Percentiles rank a stretch among this genome's conserved stretches.
Conservation (phyloP, 2,797 vertebrate species). For the Pipistrellus kuhlii region DNA sequence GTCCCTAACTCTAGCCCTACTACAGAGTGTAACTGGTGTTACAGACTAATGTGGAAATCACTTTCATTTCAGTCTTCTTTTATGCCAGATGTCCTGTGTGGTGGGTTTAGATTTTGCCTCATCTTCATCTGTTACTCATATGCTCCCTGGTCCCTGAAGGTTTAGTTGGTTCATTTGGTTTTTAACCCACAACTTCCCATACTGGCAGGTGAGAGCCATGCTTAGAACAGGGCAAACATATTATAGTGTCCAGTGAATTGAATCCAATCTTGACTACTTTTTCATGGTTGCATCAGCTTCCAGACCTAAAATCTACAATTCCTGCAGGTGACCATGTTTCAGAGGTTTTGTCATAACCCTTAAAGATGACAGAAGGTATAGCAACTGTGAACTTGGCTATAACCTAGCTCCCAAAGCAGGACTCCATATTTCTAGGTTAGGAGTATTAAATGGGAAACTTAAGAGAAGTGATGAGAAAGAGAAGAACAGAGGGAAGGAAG, state of each 20-base stretch:
- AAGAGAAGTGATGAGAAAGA: not conserved
- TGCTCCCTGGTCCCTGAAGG: not conserved
- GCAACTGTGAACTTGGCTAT: not conserved
- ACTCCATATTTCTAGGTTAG: not conserved
- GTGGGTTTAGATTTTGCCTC: not conserved
- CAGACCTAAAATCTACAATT: not conserved
- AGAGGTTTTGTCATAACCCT: not conserved
- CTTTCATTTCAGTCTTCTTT: not conserved
- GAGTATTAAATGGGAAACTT: not conserved
- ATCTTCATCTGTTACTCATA: not conserved
- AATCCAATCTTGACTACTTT: not conserved
- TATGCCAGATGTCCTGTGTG: not conserved
- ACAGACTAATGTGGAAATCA: not conserved
- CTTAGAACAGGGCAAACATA: not conserved
- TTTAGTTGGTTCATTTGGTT: not conserved
- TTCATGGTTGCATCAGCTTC: not conserved
- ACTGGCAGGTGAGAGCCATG: not conserved
- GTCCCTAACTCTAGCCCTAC: not conserved
- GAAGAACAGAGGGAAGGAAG: not conserved
- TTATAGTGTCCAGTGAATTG: not conserved
- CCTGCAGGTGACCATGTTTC: not conserved
- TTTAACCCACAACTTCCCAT: not conserved
- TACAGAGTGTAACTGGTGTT: not conserved
- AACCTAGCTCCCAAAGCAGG: not conserved
- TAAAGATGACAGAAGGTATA: not conserved